Conservation (phyloP, 2,113 vertebrate genomes). For the Hyla sarda region DNA sequence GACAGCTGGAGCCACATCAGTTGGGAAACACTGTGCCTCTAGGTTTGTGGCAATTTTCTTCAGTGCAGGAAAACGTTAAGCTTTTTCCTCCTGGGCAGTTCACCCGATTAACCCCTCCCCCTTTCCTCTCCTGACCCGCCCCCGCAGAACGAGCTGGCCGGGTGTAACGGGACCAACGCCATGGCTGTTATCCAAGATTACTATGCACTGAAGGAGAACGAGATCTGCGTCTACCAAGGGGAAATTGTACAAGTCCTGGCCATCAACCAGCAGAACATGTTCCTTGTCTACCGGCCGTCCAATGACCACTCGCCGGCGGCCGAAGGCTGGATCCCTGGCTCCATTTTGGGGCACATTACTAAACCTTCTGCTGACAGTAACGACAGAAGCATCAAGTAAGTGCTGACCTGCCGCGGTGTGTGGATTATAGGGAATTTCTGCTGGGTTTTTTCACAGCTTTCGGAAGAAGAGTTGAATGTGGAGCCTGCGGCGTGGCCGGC, state of each 20-base stretch:
- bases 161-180: slow-evolving; percentile 89
- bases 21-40: too few relatives aligned
- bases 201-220: slow-evolving; percentile 96
- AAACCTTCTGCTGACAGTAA: slow-evolving; percentile 87
- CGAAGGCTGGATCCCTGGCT: slow-evolving; percentile 97
- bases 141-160: slow-evolving; percentile 79
- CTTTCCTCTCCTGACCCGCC: slow-evolving; percentile 52
- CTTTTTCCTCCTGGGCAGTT: background rate
- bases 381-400: slow-evolving; percentile 98
- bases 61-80: background rate
- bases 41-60: too few relatives aligned
- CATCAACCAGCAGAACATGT: slow-evolving; percentile 98
- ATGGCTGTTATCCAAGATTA: slow-evolving; percentile 95
- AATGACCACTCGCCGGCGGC: slow-evolving; percentile 90
- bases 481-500: slow-evolving; percentile 67
- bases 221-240: slow-evolving; percentile 93
- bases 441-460: slow-evolving; percentile 68
- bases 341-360: slow-evolving; percentile 83
- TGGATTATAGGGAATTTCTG: slow-evolving; percentile 77
- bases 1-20: too few relatives aligned
- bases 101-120: background rate
- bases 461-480: slow-evolving; percentile 72
- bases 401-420: slow-evolving; percentile 78
- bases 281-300: slow-evolving; percentile 91
- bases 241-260: slow-evolving; percentile 94